Evolutionary conservation across 2,797 vertebrate species (phyloP).

Genomic region (Neosalanx taihuensis): DNA sequence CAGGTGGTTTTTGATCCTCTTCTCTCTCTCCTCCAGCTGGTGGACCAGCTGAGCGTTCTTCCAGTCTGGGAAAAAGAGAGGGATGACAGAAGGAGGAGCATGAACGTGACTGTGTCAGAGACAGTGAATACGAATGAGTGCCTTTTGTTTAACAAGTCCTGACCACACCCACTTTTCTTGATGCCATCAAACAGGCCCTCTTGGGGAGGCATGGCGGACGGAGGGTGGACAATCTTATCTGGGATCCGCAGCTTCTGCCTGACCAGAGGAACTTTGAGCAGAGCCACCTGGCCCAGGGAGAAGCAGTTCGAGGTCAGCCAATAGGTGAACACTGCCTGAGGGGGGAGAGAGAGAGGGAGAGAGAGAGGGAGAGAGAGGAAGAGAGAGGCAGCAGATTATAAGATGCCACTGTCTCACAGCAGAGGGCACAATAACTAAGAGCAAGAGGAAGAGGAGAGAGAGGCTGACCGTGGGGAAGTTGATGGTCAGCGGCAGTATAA

Average conservation of each 20-base stretch:
- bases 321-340: conserved; percentile 85
- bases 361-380: neutral
- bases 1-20: conserved; percentile 81
- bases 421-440: neutral
- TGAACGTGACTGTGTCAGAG: too few species aligned
- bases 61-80: conserved; percentile 72
- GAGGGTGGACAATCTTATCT: conserved; percentile 66
- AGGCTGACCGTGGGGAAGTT: conserved; percentile 84
- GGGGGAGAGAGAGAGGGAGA: neutral
- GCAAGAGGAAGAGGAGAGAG: neutral
- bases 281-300: conserved; percentile 78
- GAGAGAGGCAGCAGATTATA: too few species aligned
- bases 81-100: neutral
- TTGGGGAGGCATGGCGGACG: conserved; percentile 54
- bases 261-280: conserved; percentile 77
- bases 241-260: conserved; percentile 75
- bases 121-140: too few species aligned
- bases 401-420: too few species aligned
- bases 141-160: too few species aligned
- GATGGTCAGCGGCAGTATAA: conserved; percentile 83
- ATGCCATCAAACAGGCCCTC: conserved; percentile 77
- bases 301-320: conserved; percentile 90
- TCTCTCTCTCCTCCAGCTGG: conserved; percentile 78
- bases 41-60: conserved; percentile 79
- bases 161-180: conserved; percentile 68